Base-by-base conservation (phyloP, 2,797 vertebrate species). In the Echiichthys vipera region DNA sequence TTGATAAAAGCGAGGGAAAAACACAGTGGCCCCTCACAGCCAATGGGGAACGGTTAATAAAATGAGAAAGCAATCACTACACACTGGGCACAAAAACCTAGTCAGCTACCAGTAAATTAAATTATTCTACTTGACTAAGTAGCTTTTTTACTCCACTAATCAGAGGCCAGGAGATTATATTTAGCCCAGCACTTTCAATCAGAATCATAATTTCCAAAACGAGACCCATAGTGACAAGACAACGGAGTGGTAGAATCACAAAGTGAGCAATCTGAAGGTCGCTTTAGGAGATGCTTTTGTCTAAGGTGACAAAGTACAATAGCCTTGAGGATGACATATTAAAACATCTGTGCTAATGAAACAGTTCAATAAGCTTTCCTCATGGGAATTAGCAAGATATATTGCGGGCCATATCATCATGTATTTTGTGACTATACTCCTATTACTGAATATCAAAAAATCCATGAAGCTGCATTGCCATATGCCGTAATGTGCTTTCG, bases 101-200 rank as follows among this genome's bases (percentile, higher is more conserved):
- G 57, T 61, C 69, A 47, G 39, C 51, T 36, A 55, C 11, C 64
- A 40, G 18, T 67, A 65, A 75, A 77, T 79, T 7, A 54, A 77
- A 50, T 59, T 57, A 37, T 57, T 76, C 49, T 71, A 8, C 71
- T 72, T 64, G 40, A 56, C 65, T 62, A 72, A 77, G 59, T 36
- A 77, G 65, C 63, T 71, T 30, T 83, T 82, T 80, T 71, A 45
- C 39, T 79, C 42, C n/a, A 4, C 39, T 84, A 72, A 84, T 80
- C 49, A 80, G 37, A 70, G n/a, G 50, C 47, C 30, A 30, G 30
- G 40, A 71, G 65, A 75, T 50, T 59, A 18, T 49, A 20, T 65
- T 77, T 45, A 55, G 36, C 25, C 72, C 25, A 56, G n/a, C 32
- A 24, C 37, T 61, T 74, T 88, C 64, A 75, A 77, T 84, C 64